Conservation (phyloP, 2,113 vertebrate genomes). For the Percina caprodes region DNA sequence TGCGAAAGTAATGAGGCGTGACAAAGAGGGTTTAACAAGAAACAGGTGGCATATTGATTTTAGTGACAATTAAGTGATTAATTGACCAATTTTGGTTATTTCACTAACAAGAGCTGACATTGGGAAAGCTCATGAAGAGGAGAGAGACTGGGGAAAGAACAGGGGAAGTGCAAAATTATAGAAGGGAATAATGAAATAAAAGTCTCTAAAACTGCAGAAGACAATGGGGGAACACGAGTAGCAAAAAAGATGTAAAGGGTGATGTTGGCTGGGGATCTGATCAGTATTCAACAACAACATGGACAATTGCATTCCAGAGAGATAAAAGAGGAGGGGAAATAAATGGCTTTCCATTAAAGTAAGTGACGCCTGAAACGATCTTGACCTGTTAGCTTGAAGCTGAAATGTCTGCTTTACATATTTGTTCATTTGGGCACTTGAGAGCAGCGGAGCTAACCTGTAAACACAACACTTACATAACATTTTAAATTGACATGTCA, state of each 20-base stretch:
- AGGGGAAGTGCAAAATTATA: not conserved
- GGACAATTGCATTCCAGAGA: not conserved
- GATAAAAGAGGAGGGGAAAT: not conserved
- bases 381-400: not conserved
- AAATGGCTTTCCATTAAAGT: not conserved
- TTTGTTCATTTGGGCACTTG: not conserved
- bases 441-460: not conserved
- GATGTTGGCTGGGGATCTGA: not conserved
- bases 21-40: constrained; percentile 55
- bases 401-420: not conserved
- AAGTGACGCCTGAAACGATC: not conserved
- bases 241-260: not conserved
- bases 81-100: constrained; percentile 53
- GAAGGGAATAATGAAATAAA: not conserved
- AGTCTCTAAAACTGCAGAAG: not conserved
- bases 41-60: constrained; percentile 61
- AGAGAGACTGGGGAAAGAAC: not conserved
- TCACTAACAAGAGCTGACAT: constrained; percentile 46
- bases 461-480: not conserved
- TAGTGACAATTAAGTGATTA: constrained; percentile 54
- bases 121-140: not conserved
- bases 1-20: constrained; percentile 63
- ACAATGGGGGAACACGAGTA: not conserved
- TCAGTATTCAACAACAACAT: not conserved
- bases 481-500: no score